phyloP scores from a whole-genome alignment of 2,888 invertebrate genomes.

The Choreutis nemorana region DNA sequence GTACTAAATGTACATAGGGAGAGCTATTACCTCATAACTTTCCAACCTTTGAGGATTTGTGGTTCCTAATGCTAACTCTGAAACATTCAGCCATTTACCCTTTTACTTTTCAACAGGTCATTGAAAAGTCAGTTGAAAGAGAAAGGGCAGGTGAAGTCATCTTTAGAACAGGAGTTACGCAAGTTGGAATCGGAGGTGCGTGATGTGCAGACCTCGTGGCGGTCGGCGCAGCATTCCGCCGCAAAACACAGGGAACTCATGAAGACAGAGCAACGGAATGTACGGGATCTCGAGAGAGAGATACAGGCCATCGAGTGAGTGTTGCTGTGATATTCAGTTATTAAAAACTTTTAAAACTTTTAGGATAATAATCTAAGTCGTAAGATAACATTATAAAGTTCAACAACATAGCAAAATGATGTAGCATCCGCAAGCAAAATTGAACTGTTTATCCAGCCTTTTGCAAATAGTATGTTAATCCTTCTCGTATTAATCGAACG shows the following conservation, averaged over 20 bases:
- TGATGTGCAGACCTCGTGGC: constrained; percentile 25
- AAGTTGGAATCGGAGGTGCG: constrained; percentile 27
- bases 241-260: constrained; percentile 29
- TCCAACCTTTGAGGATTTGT: too few species aligned
- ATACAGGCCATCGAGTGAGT: constrained; percentile 44
- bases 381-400: neutral
- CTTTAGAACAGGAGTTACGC: constrained; percentile 38
- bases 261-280: constrained; percentile 33
- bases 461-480: neutral
- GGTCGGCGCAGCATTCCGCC: constrained; percentile 13
- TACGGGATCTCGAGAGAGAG: constrained; percentile 35
- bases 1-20: too few species aligned
- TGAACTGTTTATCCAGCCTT: neutral
- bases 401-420: neutral
- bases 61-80: too few species aligned
- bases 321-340: neutral
- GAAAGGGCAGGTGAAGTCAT: constrained; percentile 26
- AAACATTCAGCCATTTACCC: neutral
- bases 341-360: neutral
- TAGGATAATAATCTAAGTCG: neutral
- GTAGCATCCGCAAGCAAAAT: neutral
- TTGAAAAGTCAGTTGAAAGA: constrained; percentile 40
- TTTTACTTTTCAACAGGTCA: constrained; percentile 10
- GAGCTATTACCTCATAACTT: too few species aligned
- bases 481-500: neutral